Base-by-base conservation (phyloP, 2,797 vertebrate species). In the Halcyon chelicuti region DNA sequence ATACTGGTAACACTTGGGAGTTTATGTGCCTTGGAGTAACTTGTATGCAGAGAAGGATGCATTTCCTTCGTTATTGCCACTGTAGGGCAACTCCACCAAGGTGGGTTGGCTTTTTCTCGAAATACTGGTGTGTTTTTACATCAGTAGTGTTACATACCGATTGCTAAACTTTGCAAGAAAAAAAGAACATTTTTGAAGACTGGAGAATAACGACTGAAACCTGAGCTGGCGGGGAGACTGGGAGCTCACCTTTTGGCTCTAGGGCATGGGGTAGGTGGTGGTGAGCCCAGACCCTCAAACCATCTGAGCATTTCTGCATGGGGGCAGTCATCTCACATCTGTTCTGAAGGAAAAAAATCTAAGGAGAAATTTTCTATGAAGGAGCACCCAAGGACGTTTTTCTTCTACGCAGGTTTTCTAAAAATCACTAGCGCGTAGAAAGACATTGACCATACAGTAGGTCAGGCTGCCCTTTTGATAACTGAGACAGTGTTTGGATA, bases 401-500 rank as follows among this genome's bases (percentile, higher is more conserved):
- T 84, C 22, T 70, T 73, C 55, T 33, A 2, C 17, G 4, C 49
- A 73, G 25, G 37, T 86, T 93, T 95, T 96, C 71, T 76, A 54
- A 88, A 88, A 92, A 87, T 82, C 49, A 42, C 51, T 77, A 74
- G 65, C 0, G 1, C 55, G 17, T n/a, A 70, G 47, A 47, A 88
- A 90, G 86, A 61, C 71, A 66, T 77, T 87, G 96, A 83, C 75
- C 49, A 21, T 29, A 20, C 7, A 3, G 52, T 71, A 92, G 90
- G 94, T 88, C 92, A 80, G 65, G 35, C 75, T 91, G 84, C 76
- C 91, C 96, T 96, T 96, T 90, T 40, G 75, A 79, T 93, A 67
- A 58, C 86, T 86, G 72, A 93, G 81, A 57, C 81, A 83, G 68
- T 91, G 39, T 87, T 84, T 0, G 0, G 89, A 58, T 96, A 96